Evolutionary conservation across 2,113 vertebrate species (phyloP).

Genomic region (Thamnophis sirtalis): DNA sequence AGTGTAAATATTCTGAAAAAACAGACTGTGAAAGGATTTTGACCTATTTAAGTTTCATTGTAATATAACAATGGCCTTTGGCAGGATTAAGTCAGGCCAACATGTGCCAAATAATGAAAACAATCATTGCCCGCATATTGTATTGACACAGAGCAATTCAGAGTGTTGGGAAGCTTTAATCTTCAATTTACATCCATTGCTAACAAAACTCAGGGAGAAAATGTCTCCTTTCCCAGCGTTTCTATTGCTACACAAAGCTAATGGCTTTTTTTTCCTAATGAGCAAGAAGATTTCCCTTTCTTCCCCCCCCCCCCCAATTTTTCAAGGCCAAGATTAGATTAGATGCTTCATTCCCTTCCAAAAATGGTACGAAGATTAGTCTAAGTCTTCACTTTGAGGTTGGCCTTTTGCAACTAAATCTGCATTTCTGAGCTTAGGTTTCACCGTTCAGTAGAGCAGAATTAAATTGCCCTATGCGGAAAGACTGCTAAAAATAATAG

Average conservation of each 20-base stretch:
- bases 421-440: background rate
- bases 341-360: background rate
- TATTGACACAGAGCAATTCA: background rate
- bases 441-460: background rate
- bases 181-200: background rate
- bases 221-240: background rate
- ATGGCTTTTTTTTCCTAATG: background rate
- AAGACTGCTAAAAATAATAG: background rate
- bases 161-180: background rate
- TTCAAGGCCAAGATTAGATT: background rate
- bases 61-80: background rate
- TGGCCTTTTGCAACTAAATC: background rate
- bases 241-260: background rate
- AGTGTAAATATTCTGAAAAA: conserved; percentile 15
- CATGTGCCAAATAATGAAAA: background rate
- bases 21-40: conserved; percentile 19
- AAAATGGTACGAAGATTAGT: background rate
- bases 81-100: background rate
- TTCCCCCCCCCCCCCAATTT: fast-evolving
- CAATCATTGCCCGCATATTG: background rate
- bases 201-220: background rate
- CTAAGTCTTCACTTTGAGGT: background rate
- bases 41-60: conserved; percentile 3
- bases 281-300: background rate
- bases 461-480: background rate